Conservation (phyloP, 2,113 vertebrate genomes). For the Leptosomus discolor region DNA sequence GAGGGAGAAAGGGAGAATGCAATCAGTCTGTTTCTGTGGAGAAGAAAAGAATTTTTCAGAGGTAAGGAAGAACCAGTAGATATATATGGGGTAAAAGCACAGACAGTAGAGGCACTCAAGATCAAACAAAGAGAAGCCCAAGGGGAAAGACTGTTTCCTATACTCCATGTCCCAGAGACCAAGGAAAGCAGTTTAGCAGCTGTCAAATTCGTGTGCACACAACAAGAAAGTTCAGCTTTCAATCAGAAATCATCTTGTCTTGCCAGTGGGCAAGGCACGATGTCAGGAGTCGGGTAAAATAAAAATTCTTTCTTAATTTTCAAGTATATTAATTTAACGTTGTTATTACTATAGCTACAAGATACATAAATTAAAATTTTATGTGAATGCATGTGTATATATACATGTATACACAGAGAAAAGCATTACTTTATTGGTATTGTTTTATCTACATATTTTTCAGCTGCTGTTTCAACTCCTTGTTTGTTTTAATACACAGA, state of each 20-base stretch:
- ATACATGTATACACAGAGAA: background rate
- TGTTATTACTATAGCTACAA: background rate
- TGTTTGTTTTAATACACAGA: background rate
- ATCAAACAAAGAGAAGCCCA: background rate
- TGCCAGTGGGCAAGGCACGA: background rate
- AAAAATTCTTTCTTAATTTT: background rate
- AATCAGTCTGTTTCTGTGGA: background rate
- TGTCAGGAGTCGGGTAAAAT: background rate
- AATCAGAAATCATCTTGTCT: background rate
- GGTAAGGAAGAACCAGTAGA: background rate
- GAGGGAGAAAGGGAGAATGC: rapidly evolving
- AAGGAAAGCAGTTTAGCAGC: background rate
- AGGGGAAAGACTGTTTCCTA: background rate
- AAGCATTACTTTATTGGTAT: rapidly evolving
- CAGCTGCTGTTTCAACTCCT: background rate
- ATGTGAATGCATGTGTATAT: background rate
- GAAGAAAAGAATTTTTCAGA: background rate
- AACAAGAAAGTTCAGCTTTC: background rate
- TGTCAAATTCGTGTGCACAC: rapidly evolving
- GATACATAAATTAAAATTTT: background rate
- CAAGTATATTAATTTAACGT: background rate
- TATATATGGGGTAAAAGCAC: background rate
- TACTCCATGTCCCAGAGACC: background rate
- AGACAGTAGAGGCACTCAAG: background rate
- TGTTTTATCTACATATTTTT: background rate